Percentiles rank a stretch among this genome's conserved stretches.
phyloP scores from a whole-genome alignment of 2,888 invertebrate species.

The Caenorhabditis macrosperma region DNA sequence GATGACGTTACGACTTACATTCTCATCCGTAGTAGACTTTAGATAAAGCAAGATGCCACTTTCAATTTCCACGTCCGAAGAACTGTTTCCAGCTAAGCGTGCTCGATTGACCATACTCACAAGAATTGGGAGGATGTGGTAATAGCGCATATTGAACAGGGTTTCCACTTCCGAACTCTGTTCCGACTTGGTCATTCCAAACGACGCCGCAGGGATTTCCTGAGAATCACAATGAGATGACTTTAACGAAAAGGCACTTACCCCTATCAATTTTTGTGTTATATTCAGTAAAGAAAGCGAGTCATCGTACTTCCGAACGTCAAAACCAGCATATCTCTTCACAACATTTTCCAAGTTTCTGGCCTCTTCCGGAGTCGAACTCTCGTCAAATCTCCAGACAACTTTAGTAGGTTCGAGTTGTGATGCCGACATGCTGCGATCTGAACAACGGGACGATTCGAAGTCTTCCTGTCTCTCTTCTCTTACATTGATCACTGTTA shows the following conservation, averaged over 20 bases:
- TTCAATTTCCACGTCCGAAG: slow-evolving; percentile 18
- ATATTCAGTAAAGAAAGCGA: slow-evolving; percentile 24
- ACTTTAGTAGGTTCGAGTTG: slow-evolving; percentile 43
- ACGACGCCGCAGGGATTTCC: slow-evolving; percentile 53
- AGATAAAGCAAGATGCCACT: slow-evolving; percentile 41
- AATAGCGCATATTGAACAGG: slow-evolving; percentile 36
- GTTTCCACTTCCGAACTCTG: slow-evolving; percentile 1
- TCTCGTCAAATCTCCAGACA: slow-evolving; percentile 29
- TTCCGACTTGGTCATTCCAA: slow-evolving; percentile 19
- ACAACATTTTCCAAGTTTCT: slow-evolving; percentile 13
- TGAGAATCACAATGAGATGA: slow-evolving; percentile 1
- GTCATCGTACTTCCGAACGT: neutral
- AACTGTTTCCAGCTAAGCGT: neutral
- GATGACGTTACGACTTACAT: slow-evolving; percentile 1
- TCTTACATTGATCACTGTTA: slow-evolving; percentile 51
- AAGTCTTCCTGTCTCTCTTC: neutral
- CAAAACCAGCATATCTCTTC: slow-evolving; percentile 11
- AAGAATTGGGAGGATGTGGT: slow-evolving; percentile 44
- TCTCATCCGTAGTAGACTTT: slow-evolving; percentile 6
- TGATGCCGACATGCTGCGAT: slow-evolving; percentile 2
- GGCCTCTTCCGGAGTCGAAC: slow-evolving; percentile 11
- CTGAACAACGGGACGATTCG: slow-evolving; percentile 10
- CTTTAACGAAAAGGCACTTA: neutral
- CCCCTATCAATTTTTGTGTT: slow-evolving; percentile 31
- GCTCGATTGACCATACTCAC: slow-evolving; percentile 44